Conservation (phyloP, 2,888 invertebrate genomes). For the Automeris io region DNA sequence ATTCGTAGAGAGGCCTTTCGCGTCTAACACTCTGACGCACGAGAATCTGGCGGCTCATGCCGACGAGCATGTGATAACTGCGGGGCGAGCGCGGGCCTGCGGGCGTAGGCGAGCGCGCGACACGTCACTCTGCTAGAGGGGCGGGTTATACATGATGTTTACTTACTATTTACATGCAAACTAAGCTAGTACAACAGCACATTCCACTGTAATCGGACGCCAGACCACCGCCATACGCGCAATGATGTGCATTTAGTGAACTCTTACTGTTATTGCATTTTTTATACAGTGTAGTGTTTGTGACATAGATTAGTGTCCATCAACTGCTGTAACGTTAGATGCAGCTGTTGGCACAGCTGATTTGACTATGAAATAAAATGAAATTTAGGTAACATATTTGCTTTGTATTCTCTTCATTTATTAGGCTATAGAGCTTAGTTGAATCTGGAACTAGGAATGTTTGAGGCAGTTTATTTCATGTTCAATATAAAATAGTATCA, state of each 20-base stretch:
- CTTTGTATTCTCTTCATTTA: conserved; percentile 16
- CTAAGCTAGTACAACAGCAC: conserved; percentile 65
- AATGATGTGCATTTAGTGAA: conserved; percentile 64
- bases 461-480: conserved; percentile 12
- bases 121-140: conserved; percentile 54
- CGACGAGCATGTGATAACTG: conserved; percentile 48
- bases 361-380: conserved; percentile 72
- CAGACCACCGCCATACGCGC: conserved; percentile 33
- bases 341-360: conserved; percentile 52
- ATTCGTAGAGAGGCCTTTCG: conserved; percentile 33
- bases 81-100: conserved; percentile 42
- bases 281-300: conserved; percentile 32
- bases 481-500: conserved; percentile 26
- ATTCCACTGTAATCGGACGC: conserved; percentile 56
- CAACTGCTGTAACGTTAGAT: conserved; percentile 29
- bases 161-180: conserved; percentile 59
- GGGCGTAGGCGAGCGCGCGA: conserved; percentile 40
- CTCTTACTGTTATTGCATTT: conserved; percentile 47
- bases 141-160: conserved; percentile 60
- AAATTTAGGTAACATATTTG: conserved; percentile 61
- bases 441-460: conserved; percentile 14
- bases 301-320: conserved; percentile 32
- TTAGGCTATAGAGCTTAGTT: conserved; percentile 21
- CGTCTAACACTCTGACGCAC: conserved; percentile 45
- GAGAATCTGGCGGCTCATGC: conserved; percentile 26